phyloP scores from a whole-genome alignment of 1,140 invertebrate species.

The Pachypeltis micranthus region DNA sequence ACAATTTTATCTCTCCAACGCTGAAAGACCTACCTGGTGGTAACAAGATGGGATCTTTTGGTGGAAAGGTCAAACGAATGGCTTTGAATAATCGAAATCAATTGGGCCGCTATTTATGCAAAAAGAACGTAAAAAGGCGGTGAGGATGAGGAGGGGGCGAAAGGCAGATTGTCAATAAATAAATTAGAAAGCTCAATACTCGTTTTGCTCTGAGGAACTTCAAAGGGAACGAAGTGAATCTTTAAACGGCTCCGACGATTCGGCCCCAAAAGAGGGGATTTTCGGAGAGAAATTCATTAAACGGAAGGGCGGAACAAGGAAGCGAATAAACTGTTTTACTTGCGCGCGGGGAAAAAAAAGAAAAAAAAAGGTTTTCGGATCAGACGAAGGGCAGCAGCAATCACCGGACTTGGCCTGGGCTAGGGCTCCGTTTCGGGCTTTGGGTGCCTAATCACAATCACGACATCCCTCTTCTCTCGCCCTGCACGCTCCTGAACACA shows the following conservation, averaged over 20 bases:
- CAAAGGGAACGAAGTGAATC: not conserved
- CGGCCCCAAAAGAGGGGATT: not conserved
- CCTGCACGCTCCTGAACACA: not conserved
- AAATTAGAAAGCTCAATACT: not conserved
- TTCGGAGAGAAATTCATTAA: constrained; percentile 4
- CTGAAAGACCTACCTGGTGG: no score
- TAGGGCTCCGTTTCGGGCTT: no score
- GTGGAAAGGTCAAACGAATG: no score
- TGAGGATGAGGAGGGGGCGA: no score
- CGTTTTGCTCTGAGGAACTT: no score
- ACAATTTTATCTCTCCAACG: no score
- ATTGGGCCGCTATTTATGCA: no score
- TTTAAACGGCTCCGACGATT: not conserved
- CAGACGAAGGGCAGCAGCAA: constrained; percentile 4
- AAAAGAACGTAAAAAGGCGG: no score
- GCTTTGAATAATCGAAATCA: no score
- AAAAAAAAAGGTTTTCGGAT: not conserved
- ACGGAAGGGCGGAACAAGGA: not conserved
- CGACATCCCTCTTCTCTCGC: not conserved
- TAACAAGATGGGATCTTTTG: no score
- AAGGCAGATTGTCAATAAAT: no score
- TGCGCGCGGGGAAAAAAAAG: no score
- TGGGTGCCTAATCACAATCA: constrained; percentile 6
- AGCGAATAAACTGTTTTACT: constrained; percentile 6
- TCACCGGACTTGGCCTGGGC: not conserved